phyloP scores from a whole-genome alignment of 2,113 vertebrate genomes.

The Microcebus tavaratra region DNA sequence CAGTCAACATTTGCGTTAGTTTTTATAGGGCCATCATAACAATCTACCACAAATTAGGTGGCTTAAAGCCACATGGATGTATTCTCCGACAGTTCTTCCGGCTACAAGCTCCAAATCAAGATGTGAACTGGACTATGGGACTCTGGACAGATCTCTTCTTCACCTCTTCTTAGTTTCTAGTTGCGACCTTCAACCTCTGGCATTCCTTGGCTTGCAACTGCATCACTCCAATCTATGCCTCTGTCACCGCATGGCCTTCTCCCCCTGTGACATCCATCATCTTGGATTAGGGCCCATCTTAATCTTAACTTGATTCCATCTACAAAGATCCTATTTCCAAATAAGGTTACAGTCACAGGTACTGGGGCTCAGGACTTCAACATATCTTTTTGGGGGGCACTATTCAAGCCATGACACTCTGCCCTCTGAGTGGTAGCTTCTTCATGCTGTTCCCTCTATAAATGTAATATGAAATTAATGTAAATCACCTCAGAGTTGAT shows the following conservation, averaged over 20 bases:
- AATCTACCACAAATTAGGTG: background rate
- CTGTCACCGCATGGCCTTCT: fast-evolving
- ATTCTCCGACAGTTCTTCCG: background rate
- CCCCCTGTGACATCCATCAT: background rate
- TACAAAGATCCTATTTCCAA: background rate
- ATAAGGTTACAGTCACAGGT: background rate
- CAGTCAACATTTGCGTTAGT: background rate
- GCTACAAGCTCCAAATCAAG: background rate
- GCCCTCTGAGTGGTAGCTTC: background rate
- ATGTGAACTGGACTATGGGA: background rate
- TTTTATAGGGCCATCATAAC: background rate
- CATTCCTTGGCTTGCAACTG: background rate
- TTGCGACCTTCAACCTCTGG: no score
- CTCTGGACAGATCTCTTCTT: no score
- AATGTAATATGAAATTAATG: background rate
- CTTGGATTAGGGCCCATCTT: background rate
- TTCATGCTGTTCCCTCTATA: background rate
- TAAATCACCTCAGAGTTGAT: background rate
- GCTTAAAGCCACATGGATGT: background rate
- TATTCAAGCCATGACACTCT: background rate
- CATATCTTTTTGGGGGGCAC: background rate
- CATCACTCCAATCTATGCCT: background rate
- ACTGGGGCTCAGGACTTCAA: background rate
- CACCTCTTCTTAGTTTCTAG: background rate
- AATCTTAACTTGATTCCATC: background rate